These are phyloP conservation scores for Copidosoma aretas DNA, from an alignment of 2,888 invertebrate genomes.

Conservation along the genomic window DNA sequence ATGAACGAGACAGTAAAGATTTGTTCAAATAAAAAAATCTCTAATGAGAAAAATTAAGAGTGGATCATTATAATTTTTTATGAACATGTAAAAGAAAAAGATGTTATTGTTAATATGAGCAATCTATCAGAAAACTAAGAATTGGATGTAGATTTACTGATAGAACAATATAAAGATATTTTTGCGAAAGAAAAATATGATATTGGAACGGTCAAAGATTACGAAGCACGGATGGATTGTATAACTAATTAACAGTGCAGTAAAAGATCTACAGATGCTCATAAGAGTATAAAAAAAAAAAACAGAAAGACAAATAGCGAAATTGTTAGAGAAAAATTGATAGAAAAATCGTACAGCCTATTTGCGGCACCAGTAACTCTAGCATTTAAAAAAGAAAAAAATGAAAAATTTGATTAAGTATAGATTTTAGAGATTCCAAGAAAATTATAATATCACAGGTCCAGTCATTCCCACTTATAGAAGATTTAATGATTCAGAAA, in stretches of 20 bases:
- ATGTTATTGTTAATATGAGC: too few species aligned
- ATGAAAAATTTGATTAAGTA: conserved; percentile 42
- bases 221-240: conserved; percentile 43
- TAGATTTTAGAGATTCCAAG: conserved; percentile 33
- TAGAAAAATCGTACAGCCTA: conserved; percentile 46
- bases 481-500: conserved; percentile 38
- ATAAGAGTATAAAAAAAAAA: conserved; percentile 4
- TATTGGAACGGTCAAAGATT: conserved; percentile 41
- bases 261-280: too few species aligned
- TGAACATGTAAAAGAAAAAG: too few species aligned
- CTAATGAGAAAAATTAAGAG: too few species aligned
- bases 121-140: background rate
- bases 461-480: conserved; percentile 43
- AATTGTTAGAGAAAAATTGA: conserved; percentile 41
- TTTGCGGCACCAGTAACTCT: conserved; percentile 44
- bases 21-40: too few species aligned
- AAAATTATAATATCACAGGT: too few species aligned
- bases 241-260: conserved; percentile 43
- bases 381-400: conserved; percentile 5
- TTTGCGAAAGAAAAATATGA: conserved; percentile 46
- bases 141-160: conserved; percentile 7
- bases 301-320: conserved; percentile 33
- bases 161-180: conserved; percentile 1
- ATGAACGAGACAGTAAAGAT: too few species aligned
- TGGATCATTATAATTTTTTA: too few species aligned